Conservation (phyloP, 2,113 vertebrate genomes). For the Murina feae region DNA sequence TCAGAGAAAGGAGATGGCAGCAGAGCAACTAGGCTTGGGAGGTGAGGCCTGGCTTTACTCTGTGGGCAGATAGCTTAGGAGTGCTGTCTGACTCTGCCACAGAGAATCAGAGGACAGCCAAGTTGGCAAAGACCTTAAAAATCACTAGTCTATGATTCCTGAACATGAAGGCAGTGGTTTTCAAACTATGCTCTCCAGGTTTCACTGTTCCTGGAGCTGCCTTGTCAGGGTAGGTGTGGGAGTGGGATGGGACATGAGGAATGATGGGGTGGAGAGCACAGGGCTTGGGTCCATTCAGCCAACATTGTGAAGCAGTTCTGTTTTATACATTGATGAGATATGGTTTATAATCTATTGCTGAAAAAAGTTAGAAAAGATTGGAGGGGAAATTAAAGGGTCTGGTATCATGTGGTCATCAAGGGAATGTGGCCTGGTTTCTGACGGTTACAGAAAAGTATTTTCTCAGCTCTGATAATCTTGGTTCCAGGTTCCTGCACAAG, state of each 20-base stretch:
- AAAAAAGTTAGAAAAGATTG: background rate
- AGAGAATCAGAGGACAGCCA: background rate
- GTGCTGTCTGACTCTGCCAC: background rate
- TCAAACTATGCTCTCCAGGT: background rate
- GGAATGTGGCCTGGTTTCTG: background rate
- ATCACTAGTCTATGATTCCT: background rate
- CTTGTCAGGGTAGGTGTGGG: rapidly evolving
- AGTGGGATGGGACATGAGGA: background rate
- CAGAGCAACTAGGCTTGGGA: background rate
- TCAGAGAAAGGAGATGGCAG: background rate
- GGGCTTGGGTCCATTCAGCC: background rate
- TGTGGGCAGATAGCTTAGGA: background rate
- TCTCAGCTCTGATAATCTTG: background rate
- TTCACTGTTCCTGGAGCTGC: background rate
- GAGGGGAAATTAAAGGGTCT: background rate
- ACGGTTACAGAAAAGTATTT: background rate
- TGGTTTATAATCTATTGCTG: background rate
- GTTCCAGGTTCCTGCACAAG: background rate
- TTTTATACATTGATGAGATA: background rate
- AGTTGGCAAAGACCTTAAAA: background rate
- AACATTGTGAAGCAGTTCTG: background rate
- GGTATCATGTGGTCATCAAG: background rate
- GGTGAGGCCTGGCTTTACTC: background rate
- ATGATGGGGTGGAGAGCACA: rapidly evolving
- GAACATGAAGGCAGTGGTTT: background rate